Evolutionary conservation across 2,113 vertebrate genomes (phyloP).

Genomic region (Burhinus oedicnemus): DNA sequence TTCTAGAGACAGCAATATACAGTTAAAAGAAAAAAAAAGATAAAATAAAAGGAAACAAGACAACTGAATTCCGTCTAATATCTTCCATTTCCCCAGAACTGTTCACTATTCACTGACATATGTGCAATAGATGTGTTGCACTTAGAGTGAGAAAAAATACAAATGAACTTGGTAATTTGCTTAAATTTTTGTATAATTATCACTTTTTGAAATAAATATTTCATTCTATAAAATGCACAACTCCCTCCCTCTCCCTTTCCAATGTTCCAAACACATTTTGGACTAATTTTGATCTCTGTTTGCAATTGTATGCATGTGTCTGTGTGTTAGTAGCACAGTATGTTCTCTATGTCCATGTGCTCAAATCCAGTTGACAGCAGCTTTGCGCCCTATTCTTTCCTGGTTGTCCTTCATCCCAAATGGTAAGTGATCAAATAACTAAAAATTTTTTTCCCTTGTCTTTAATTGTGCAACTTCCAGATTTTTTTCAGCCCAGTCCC

Average conservation of each 20-base stretch:
- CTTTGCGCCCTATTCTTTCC: neutral
- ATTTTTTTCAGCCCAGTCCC: neutral
- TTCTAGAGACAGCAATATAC: neutral
- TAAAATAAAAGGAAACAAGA: neutral
- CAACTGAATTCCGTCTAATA: neutral
- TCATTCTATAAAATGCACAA: neutral
- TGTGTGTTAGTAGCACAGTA: neutral
- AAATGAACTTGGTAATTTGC: neutral
- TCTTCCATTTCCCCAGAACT: neutral
- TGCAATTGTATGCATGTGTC: neutral
- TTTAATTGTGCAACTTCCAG: neutral
- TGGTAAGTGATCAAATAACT: neutral
- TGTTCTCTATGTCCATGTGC: slow-evolving; percentile 7
- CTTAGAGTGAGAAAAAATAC: neutral
- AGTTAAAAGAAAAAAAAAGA: neutral
- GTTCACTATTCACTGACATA: neutral
- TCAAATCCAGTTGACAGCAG: slow-evolving; percentile 25
- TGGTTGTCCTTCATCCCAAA: slow-evolving; percentile 1
- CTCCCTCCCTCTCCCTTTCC: neutral
- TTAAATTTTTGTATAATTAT: neutral
- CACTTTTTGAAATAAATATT: slow-evolving; percentile 6
- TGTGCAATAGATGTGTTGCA: neutral
- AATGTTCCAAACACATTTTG: neutral
- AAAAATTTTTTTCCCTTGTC: neutral
- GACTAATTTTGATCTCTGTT: slow-evolving; percentile 34